Evolutionary conservation across 2,797 vertebrate species (phyloP).

Genomic region (Varecia variegata): DNA sequence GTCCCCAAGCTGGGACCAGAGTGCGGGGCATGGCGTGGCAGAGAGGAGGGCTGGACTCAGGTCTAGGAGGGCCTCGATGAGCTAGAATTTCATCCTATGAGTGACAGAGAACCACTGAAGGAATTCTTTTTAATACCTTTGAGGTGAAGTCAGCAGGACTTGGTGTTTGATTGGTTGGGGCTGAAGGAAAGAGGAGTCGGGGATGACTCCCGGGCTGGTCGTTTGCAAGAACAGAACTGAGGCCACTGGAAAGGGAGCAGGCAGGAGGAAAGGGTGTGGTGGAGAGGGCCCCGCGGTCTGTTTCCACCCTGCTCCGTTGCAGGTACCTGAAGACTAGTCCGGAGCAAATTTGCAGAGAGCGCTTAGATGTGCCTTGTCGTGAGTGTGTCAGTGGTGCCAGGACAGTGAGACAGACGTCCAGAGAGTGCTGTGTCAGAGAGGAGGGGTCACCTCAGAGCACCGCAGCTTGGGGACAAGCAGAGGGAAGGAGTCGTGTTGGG

Average conservation of each 20-base stretch:
- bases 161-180: background rate
- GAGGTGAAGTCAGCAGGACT: background rate
- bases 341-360: too few relatives aligned
- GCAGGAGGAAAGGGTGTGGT: background rate
- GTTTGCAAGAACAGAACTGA: background rate
- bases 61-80: background rate
- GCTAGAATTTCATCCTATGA: background rate
- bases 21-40: rapidly evolving
- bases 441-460: background rate
- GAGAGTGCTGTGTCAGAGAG: too few relatives aligned
- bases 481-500: background rate
- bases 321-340: background rate
- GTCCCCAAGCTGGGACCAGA: background rate
- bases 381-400: background rate
- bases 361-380: rapidly evolving
- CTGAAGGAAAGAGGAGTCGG: background rate
- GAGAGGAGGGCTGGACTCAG: background rate
- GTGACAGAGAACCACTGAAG: background rate
- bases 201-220: background rate
- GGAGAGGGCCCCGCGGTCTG: rapidly evolving
- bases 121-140: background rate
- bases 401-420: rapidly evolving
- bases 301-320: background rate
- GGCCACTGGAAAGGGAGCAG: background rate
- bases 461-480: background rate